A percentile compares a stretch with the other conserved stretches of the same genome.
phyloP scores from a whole-genome alignment of 1,140 invertebrate genomes.

The Diabrotica virgifera region DNA sequence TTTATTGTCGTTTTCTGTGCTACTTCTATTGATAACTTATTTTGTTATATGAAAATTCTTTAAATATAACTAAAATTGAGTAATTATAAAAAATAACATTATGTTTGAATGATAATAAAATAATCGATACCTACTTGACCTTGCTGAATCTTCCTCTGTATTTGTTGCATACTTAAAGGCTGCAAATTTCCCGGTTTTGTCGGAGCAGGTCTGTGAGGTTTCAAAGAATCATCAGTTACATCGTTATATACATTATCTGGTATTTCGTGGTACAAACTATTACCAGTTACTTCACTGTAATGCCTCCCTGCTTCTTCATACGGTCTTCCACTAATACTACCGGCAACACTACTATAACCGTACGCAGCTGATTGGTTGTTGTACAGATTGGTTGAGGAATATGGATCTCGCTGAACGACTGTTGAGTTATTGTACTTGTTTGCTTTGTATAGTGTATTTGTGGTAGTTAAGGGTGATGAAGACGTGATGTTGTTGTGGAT shows the following conservation, averaged over 20 bases:
- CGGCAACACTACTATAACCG: not conserved
- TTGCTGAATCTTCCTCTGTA: conserved; percentile 46
- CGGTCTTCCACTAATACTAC: not conserved
- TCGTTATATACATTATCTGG: conserved; percentile 45
- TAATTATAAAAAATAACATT: no score
- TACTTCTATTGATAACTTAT: no score
- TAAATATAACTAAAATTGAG: no score
- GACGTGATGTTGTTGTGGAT: conserved; percentile 18
- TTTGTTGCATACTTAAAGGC: conserved; percentile 47
- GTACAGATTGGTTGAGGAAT: not conserved
- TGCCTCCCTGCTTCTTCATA: not conserved
- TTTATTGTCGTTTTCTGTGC: no score
- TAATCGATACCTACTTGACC: conserved; percentile 37
- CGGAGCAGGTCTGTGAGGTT: conserved; percentile 47
- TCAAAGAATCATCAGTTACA: conserved; percentile 38
- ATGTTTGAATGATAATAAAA: no score
- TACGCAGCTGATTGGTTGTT: not conserved
- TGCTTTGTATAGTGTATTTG: conserved; percentile 10
- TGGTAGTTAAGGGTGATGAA: not conserved
- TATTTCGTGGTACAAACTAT: conserved; percentile 44
- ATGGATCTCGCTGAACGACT: not conserved
- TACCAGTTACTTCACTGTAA: conserved; percentile 36
- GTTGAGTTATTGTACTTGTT: not conserved
- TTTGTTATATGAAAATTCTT: no score
- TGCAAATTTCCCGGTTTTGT: conserved; percentile 38